Base-by-base conservation (phyloP, 1,140 invertebrate genomes). In the Diploscapter pachys region DNA sequence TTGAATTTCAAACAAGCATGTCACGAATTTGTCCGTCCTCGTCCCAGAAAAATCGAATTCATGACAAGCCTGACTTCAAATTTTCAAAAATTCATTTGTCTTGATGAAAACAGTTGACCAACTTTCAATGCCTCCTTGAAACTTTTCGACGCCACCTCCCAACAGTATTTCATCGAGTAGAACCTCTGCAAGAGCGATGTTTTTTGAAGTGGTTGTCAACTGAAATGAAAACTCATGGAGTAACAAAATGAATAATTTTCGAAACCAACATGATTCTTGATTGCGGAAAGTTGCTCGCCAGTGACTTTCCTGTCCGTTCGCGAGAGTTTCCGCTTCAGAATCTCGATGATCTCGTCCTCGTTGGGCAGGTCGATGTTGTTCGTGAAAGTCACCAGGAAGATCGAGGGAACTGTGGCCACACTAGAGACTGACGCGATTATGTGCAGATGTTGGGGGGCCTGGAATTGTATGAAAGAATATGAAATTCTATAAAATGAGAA, bases 191-290 rank as follows among this genome's bases (percentile, higher is more conserved):
- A 78, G 52, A 3, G 72, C 56, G 53, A 78, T 72, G 56, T 63
- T 71, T 31, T 65, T 49, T 31, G 59, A 59, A 5, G 63, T 64
- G 4, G 11, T 55, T 6, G 71, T 6, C 61, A 76, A 50, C 75
- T 76, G 52, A 77, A 77, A 75, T 4, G 76, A 52, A 70, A 6
- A 76, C 3, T 77, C 48, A 76, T n/a, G 2, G 9, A 1, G 1
- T 31, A 31, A 31, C 31, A 31, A 50, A 53, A 74, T 6, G 72
- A 11, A 5, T 55, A 50, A 53, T 59, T 0, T 73, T 6, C 8
- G 31, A 31, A 31, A 52, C 62, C 66, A 72, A 78, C 62, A 63
- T 80, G 70, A n/a, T 76, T 70, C 3, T 79, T 80, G 51, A 78
- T 78, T 8, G 62, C 8, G 11, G 69, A 66, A 52, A 72, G 31